These are phyloP conservation scores for Pandemis heparana DNA, from an alignment of 2,888 invertebrate species.

Conservation along the genomic window DNA sequence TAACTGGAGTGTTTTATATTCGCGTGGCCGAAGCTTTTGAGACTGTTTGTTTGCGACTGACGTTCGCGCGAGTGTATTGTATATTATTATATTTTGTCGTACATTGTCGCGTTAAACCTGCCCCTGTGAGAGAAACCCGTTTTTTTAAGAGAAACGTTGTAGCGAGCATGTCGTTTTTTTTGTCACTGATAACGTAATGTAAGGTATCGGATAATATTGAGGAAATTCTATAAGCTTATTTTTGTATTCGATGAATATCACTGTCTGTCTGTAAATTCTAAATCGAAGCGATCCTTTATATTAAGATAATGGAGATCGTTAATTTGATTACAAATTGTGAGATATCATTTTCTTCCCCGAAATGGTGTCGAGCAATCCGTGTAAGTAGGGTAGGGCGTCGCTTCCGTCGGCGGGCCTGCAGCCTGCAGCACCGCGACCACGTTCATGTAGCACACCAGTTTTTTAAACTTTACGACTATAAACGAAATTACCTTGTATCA, in stretches of 20 bases:
- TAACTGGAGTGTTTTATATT: constrained; percentile 79
- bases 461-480: constrained; percentile 54
- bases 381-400: constrained; percentile 57
- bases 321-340: constrained; percentile 65
- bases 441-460: constrained; percentile 59
- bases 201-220: constrained; percentile 82
- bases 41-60: constrained; percentile 81
- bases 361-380: constrained; percentile 76
- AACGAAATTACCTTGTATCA: constrained; percentile 53
- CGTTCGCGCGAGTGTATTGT: constrained; percentile 73
- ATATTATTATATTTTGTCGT: constrained; percentile 52
- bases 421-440: constrained; percentile 58
- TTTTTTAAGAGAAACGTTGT: constrained; percentile 72
- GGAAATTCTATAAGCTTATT: constrained; percentile 84
- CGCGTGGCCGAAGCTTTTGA: constrained; percentile 81
- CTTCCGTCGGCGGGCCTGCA: constrained; percentile 39
- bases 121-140: constrained; percentile 66
- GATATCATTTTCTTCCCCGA: constrained; percentile 80
- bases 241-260: constrained; percentile 83
- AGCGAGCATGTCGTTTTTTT: constrained; percentile 75
- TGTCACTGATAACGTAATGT: constrained; percentile 78
- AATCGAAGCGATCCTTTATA: constrained; percentile 64
- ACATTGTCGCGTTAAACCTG: constrained; percentile 67
- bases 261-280: constrained; percentile 80
- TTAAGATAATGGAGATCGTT: constrained; percentile 61